Conservation (phyloP, 2,888 invertebrate species). For the Thereva nobilitata region DNA sequence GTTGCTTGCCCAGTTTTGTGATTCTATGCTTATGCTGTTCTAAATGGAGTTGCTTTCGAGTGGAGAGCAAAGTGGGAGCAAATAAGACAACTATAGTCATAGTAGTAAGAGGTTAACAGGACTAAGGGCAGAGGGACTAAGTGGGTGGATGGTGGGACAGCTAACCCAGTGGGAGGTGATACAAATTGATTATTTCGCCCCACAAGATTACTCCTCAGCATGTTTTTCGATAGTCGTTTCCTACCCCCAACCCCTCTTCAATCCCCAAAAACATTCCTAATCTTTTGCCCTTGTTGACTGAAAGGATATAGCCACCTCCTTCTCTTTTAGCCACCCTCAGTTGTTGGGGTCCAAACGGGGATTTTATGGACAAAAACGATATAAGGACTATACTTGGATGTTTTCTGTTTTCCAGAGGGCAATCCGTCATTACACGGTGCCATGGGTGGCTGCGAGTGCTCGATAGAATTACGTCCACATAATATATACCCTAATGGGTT, state of each 20-base stretch:
- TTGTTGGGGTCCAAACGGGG: too few species aligned
- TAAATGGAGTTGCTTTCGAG: too few species aligned
- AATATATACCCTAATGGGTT: slow-evolving; percentile 14
- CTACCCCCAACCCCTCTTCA: too few species aligned
- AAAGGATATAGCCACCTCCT: too few species aligned
- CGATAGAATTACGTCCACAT: neutral
- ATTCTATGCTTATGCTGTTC: slow-evolving; percentile 15
- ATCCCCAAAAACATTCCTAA: too few species aligned
- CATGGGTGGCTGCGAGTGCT: neutral
- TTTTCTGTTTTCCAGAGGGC: neutral
- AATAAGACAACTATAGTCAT: too few species aligned
- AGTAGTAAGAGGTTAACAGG: slow-evolving; percentile 1
- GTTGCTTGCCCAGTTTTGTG: slow-evolving; percentile 24
- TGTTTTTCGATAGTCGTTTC: slow-evolving; percentile 4
- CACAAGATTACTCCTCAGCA: slow-evolving; percentile 29
- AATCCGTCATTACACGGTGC: slow-evolving; percentile 4
- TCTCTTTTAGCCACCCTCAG: too few species aligned
- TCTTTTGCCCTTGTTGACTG: too few species aligned
- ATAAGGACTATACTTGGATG: too few species aligned
- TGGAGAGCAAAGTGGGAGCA: too few species aligned
- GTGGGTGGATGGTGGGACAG: slow-evolving; percentile 28
- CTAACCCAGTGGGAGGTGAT: slow-evolving; percentile 32
- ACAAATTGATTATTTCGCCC: slow-evolving; percentile 38
- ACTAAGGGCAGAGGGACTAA: slow-evolving; percentile 9
- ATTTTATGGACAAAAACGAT: too few species aligned